Evolutionary conservation across 2,113 vertebrate genomes (phyloP).

Genomic region (Ia io): DNA sequence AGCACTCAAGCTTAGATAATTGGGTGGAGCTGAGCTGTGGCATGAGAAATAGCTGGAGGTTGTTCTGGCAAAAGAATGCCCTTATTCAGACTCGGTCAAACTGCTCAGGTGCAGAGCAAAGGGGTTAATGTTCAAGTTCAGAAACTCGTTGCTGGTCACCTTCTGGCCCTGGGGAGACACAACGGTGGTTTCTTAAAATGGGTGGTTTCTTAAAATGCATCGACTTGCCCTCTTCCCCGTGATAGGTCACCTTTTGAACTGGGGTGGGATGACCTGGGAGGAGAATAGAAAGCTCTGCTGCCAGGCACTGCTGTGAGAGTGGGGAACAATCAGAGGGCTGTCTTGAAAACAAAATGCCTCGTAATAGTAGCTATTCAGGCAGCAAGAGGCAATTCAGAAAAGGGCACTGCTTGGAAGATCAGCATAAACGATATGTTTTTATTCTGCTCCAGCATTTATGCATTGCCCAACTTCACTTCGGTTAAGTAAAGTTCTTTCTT

Average conservation of each 20-base stretch:
- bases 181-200: not conserved
- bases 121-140: not conserved
- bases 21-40: not conserved
- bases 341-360: constrained; percentile 59
- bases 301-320: not conserved
- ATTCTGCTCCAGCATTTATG: not conserved
- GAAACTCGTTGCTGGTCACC: not conserved
- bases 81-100: not conserved
- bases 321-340: constrained; percentile 54
- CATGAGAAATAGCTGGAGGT: not conserved
- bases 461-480: not conserved
- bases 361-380: constrained; percentile 48
- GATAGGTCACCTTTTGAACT: constrained; percentile 47
- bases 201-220: not conserved
- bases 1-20: not conserved
- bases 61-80: not conserved
- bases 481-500: constrained; percentile 29
- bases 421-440: not conserved
- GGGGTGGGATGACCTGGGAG: not conserved
- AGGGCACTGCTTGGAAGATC: not conserved
- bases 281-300: not conserved
- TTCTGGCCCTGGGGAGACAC: not conserved
- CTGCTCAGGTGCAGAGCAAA: not conserved
- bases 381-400: constrained; percentile 55
- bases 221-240: not conserved